Evolutionary conservation across 1,140 invertebrate genomes (phyloP), one percentile per base, ranked within the genome.

Genomic region (Drosophila pectinifera): DNA sequence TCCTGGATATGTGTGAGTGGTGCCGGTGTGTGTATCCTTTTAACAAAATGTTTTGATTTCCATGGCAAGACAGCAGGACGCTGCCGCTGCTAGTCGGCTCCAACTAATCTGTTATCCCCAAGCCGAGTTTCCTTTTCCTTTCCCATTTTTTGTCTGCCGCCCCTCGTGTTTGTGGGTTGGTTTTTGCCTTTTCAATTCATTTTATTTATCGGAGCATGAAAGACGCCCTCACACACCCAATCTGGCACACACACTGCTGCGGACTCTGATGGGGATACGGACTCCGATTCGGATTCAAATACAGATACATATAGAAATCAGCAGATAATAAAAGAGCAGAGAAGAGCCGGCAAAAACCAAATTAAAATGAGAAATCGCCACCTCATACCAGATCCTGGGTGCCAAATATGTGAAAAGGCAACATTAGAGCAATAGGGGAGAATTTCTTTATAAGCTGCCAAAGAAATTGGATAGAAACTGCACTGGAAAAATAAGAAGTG

Each of bases 131-230:
- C 43, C 57, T 46, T 51, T 63, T 49, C 22, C 39, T 45, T 24
- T 31, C 20, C 42, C 20, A 46, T 38, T 45, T 45, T 54, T 11
- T 26, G 36, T 10, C 24, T 14, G 22, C 20, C 49, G 20, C 22
- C 14, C 10, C 5, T 46, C 4, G 28, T 34, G 26, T 61, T 13
- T 56, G 31, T 57, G 22, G 68, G 57, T 69, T 43, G 43, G 34
- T 83, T 75, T 83, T 83, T 83, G 81, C 82, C 77, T 86, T 86
- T 83, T 88, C 84, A 89, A 88, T 89, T 88, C 80, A 89, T 88
- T 89, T 89, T 88, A 89, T 88, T 88, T 88, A 88, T 88, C 86
- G 84, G 82, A 88, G 84, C 84, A 88, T 88, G 79, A 89, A 88
- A 89, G 80, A 73, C 72, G 84, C 62, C 72, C 77, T 57, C 39